Percentiles rank a stretch among this genome's conserved stretches.
Conservation (phyloP, 2,113 vertebrate genomes). For the Antigone vipio region DNA sequence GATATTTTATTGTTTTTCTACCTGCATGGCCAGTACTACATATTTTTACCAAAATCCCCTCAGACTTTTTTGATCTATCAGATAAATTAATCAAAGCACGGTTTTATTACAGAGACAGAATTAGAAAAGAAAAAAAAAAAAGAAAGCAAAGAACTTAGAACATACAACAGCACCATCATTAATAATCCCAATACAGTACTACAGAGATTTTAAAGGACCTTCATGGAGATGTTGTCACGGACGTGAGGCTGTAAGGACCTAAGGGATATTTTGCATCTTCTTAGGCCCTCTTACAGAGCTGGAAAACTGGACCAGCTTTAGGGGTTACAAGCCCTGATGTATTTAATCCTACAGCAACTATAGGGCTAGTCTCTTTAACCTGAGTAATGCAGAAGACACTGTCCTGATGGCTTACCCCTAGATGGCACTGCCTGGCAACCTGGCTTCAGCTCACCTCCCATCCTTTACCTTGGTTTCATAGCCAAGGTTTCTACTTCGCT, state of each 20-base stretch:
- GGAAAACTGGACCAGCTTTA: not conserved
- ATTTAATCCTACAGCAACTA: not conserved
- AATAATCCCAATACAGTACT: not conserved
- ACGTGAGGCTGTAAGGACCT: not conserved
- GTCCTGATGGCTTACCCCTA: conserved; percentile 6
- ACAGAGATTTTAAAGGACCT: not conserved
- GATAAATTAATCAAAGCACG: not conserved
- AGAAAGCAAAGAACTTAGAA: not conserved
- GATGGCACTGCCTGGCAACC: conserved; percentile 55
- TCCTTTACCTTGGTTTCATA: not conserved
- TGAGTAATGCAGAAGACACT: not conserved
- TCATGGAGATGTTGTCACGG: not conserved
- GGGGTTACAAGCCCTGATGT: not conserved
- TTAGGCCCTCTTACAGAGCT: not conserved
- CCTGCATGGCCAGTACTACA: not conserved
- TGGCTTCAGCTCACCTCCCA: not conserved
- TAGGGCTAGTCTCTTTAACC: not conserved
- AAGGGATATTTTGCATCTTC: not conserved
- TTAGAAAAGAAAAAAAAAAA: not conserved
- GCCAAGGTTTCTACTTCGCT: not conserved
- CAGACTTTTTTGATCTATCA: not conserved
- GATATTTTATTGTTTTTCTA: not conserved
- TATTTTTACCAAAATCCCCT: not conserved
- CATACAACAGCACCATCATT: not conserved
- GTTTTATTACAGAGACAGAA: not conserved